Conservation (phyloP, 2,113 vertebrate genomes). For the Clarias macrocephalus region DNA sequence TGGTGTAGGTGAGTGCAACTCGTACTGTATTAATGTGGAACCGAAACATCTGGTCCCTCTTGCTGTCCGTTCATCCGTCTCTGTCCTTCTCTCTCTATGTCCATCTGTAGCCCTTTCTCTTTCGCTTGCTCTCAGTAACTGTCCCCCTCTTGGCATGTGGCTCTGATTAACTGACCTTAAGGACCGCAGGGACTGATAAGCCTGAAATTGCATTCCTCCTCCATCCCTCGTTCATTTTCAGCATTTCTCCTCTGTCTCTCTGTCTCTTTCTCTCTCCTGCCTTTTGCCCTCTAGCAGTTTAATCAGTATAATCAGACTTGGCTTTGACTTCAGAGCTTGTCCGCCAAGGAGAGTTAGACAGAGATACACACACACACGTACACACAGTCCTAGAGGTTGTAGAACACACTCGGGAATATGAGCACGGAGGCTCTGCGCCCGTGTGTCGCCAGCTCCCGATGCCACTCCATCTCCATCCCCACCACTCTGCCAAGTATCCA, state of each 20-base stretch:
- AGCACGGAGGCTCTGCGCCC: background rate
- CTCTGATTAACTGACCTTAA: constrained; percentile 17
- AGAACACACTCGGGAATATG: background rate
- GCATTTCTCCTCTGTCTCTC: background rate
- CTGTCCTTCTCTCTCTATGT: background rate
- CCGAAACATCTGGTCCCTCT: background rate
- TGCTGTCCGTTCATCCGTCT: background rate
- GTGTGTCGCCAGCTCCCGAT: background rate
- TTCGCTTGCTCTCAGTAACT: background rate
- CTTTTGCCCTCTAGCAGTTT: constrained; percentile 14
- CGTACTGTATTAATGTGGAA: background rate
- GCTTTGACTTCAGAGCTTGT: background rate
- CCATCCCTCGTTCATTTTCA: background rate
- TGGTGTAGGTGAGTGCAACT: background rate
- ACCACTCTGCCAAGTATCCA: constrained; percentile 61
- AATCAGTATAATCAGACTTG: constrained; percentile 38
- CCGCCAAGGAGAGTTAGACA: background rate
- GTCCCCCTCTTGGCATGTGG: background rate
- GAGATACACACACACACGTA: background rate
- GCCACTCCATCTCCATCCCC: constrained; percentile 41
- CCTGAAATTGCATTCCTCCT: constrained; percentile 16
- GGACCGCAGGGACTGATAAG: constrained; percentile 10
- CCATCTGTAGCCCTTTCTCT: background rate
- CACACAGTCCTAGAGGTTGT: background rate
- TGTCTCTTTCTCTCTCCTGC: background rate